These are phyloP conservation scores for Leucopternis melanops DNA, from an alignment of 2,113 vertebrate species.

Conservation along the genomic window DNA sequence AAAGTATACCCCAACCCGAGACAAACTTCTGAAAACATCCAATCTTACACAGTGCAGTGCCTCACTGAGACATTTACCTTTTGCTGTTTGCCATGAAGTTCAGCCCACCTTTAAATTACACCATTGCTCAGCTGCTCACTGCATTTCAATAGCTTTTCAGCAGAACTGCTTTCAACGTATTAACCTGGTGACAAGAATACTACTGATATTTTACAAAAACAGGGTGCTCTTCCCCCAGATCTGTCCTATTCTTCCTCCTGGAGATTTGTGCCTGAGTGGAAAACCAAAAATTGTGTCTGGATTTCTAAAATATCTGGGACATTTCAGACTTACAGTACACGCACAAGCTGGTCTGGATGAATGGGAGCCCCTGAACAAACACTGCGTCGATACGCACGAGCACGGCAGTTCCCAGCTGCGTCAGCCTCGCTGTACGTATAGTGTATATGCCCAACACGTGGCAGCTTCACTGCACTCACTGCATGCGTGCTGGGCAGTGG, in stretches of 20 bases:
- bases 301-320: neutral
- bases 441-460: accelerated
- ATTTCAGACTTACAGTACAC: neutral
- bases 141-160: neutral
- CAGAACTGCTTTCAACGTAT: neutral
- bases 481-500: too few species aligned
- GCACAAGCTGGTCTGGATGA: neutral
- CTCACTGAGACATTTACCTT: neutral
- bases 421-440: accelerated
- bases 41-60: neutral
- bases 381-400: accelerated
- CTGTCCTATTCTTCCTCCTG: neutral
- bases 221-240: neutral
- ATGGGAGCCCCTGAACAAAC: neutral
- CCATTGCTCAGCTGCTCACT: neutral
- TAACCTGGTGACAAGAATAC: neutral
- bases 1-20: neutral
- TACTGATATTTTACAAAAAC: neutral
- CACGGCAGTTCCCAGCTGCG: accelerated
- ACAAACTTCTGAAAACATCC: neutral
- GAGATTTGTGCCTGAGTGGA: neutral
- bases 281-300: neutral
- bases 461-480: neutral
- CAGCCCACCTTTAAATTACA: neutral
- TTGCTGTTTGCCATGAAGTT: neutral